A percentile compares a stretch with the other conserved stretches of the same genome.
These are phyloP conservation scores for Actenoides hombroni DNA, from an alignment of 2,113 vertebrate genomes.

Conservation along the genomic window DNA sequence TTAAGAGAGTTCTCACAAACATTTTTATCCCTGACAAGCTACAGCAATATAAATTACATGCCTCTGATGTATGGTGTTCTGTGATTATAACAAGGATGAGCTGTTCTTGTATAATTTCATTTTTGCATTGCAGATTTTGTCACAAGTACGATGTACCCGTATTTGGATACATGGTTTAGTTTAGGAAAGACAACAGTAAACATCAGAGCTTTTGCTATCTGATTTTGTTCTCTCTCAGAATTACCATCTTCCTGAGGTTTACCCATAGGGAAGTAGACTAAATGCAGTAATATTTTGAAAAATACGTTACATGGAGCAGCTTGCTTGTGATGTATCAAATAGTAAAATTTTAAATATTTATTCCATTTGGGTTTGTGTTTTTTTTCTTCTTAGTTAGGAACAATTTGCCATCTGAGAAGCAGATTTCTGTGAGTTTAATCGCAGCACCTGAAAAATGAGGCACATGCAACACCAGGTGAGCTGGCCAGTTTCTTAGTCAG, in stretches of 20 bases:
- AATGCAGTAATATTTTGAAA: not conserved
- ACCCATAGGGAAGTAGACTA: not conserved
- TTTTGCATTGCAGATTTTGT: not conserved
- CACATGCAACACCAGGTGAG: not conserved
- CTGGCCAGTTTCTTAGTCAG: not conserved
- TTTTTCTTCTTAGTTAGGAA: not conserved
- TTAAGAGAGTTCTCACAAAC: not conserved
- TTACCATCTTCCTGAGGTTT: not conserved
- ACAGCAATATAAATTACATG: conserved; percentile 6
- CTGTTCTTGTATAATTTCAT: not conserved
- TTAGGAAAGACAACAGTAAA: not conserved
- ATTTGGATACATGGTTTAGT: not conserved
- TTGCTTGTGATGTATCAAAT: not conserved
- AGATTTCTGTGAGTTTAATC: not conserved
- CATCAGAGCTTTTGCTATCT: not conserved
- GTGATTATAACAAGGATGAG: not conserved
- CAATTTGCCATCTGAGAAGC: not conserved
- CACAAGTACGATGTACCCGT: not conserved
- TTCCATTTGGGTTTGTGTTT: not conserved
- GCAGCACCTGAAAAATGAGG: not conserved
- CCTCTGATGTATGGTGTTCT: not conserved
- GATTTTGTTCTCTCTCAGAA: not conserved
- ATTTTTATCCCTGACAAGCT: not conserved
- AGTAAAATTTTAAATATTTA: not conserved
- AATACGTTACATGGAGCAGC: not conserved